Percentiles rank a stretch among this genome's conserved stretches.
phyloP scores from a whole-genome alignment of 1,140 invertebrate genomes.

The Leptinotarsa defecta region DNA sequence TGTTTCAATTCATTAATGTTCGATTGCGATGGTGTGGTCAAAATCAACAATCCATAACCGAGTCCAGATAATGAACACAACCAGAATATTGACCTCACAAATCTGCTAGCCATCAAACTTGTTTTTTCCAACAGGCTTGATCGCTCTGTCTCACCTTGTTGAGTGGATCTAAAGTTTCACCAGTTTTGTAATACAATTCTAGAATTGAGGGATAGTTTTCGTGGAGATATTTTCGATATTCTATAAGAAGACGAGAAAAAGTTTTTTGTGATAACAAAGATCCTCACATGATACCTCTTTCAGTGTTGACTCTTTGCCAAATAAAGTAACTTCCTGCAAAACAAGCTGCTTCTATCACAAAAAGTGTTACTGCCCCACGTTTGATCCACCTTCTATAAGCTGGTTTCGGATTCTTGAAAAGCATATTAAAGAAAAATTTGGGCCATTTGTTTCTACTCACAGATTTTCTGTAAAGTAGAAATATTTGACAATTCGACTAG shows the following conservation, averaged over 20 bases:
- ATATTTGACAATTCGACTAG: no score
- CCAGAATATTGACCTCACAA: conserved; percentile 63
- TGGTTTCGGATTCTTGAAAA: conserved; percentile 63
- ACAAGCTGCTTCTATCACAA: conserved; percentile 61
- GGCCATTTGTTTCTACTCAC: conserved; percentile 7
- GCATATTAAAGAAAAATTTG: conserved; percentile 52
- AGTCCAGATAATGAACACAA: conserved; percentile 60
- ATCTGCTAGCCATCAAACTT: conserved; percentile 57
- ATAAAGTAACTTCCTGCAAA: conserved; percentile 63
- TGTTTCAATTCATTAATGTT: conserved; percentile 34
- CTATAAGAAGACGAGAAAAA: conserved; percentile 52
- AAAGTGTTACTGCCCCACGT: conserved; percentile 58
- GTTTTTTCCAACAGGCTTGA: conserved; percentile 59
- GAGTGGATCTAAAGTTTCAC: conserved; percentile 59
- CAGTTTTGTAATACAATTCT: conserved; percentile 65
- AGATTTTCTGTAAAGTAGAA: no score
- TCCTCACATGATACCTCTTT: conserved; percentile 58
- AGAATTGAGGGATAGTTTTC: conserved; percentile 65
- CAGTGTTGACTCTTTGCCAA: conserved; percentile 66
- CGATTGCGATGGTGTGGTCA: conserved; percentile 60
- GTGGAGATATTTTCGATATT: conserved; percentile 64
- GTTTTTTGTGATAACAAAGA: conserved; percentile 13
- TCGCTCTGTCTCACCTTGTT: conserved; percentile 61
- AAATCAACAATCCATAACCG: conserved; percentile 61
- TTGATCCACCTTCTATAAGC: conserved; percentile 59